These are phyloP conservation scores for Irena cyanogastra DNA, from an alignment of 2,113 vertebrate species.

Conservation along the genomic window DNA sequence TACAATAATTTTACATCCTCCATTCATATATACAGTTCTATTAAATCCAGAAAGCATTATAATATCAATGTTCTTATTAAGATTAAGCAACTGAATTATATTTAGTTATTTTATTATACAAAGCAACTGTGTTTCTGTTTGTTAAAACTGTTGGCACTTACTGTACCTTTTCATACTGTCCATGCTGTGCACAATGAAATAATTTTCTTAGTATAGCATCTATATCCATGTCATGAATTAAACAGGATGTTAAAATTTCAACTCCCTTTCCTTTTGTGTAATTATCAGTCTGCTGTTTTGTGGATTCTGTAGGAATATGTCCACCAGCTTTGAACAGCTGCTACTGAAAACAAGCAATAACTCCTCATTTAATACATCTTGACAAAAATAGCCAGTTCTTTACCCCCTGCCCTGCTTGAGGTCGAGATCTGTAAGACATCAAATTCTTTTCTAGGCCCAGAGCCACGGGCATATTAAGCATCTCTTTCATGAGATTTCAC, in stretches of 20 bases:
- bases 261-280: constrained; percentile 27
- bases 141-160: constrained; percentile 46
- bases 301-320: neutral
- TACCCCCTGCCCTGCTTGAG: neutral
- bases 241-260: constrained; percentile 35
- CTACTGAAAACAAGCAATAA: constrained; percentile 1
- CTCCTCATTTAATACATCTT: neutral
- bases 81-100: constrained; percentile 71
- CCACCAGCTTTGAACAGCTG: constrained; percentile 22
- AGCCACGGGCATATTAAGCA: neutral
- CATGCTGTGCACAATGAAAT: neutral
- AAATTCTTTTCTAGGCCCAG: neutral
- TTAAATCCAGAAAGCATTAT: constrained; percentile 69
- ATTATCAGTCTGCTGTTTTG: neutral
- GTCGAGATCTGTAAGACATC: neutral
- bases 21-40: constrained; percentile 61
- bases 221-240: constrained; percentile 39
- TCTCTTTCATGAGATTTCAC: constrained; percentile 6
- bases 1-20: constrained; percentile 64
- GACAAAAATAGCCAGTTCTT: neutral
- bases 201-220: neutral
- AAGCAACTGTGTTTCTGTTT: constrained; percentile 51
- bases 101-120: constrained; percentile 46
- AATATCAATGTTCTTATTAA: constrained; percentile 68
- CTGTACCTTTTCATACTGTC: constrained; percentile 24